Evolutionary conservation across 2,113 vertebrate genomes (phyloP), one percentile per base, ranked within the genome.

Genomic region (Ochotona princeps): DNA sequence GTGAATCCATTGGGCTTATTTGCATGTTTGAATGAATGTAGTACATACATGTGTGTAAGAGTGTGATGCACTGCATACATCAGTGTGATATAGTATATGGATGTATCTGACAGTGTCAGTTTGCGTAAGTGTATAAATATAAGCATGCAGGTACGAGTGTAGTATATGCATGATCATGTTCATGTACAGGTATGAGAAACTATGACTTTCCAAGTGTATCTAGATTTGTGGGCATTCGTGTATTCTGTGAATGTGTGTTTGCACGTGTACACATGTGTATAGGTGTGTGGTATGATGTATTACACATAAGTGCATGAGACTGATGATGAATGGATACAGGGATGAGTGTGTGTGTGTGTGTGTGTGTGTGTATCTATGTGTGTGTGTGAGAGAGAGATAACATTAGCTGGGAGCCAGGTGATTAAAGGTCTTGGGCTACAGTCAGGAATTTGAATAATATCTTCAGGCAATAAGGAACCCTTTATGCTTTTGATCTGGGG

Each of bases 361-460:
- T 28, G 21, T 18, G 14, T 44, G 54, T 28, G 17, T 75, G 7
- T 61, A n/a, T n/a, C n/a, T n/a, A n/a, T 18, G 14, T 44, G 54
- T 28, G 17, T 75, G 7, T 61, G n/a, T 65, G 57, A 23, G 47
- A 26, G 51, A 9, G 61, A n/a, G 49, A 44, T 11, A 8, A 49
- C 7, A 14, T 51, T 47, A 35, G 83, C 20, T 84, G 25, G 7
- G 14, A 60, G 18, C 65, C 75, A 88, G 17, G 26, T 26, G 82
- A 28, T 35, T 35, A 81, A 96, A 94, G 66, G 7, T 87, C 73
- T 83, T 78, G 38, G 92, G 67, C 67, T 67, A 35, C 8, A 26
- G 67, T 89, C 91, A 94, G 30, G 65, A 88, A 86, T 94, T 87
- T 95, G 44, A 94, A 69, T 54, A 66, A 85, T 35, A 89, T 47